Evolutionary conservation across 2,888 invertebrate genomes (phyloP).

Genomic region (Drosophila anomalipes): DNA sequence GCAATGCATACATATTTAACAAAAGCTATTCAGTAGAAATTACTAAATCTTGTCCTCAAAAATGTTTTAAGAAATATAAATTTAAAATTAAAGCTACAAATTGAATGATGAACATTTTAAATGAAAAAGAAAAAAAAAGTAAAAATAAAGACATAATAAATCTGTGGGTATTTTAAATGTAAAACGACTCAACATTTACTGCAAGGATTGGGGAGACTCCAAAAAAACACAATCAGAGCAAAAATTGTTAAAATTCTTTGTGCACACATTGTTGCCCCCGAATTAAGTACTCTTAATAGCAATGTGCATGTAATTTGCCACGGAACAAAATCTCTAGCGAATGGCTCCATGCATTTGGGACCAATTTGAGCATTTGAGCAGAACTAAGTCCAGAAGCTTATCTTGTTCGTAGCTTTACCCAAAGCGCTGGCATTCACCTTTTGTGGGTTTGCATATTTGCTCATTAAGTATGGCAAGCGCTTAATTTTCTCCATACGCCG

Average conservation of each 20-base stretch:
- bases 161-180: neutral
- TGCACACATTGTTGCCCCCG: neutral
- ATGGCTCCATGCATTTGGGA: constrained; percentile 31
- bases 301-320: constrained; percentile 21
- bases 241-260: neutral
- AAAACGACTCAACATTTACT: neutral
- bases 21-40: no score
- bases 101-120: neutral
- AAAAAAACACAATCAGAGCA: neutral
- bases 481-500: constrained; percentile 55
- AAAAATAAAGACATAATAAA: neutral
- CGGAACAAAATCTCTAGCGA: constrained; percentile 16
- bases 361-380: constrained; percentile 25
- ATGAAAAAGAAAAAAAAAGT: neutral
- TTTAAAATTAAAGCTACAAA: neutral
- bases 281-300: constrained; percentile 1
- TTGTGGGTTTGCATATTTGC: constrained; percentile 32
- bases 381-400: constrained; percentile 33
- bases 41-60: neutral
- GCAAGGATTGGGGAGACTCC: neutral
- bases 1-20: neutral
- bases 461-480: constrained; percentile 56
- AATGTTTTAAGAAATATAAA: neutral
- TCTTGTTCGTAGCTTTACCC: constrained; percentile 8
- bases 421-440: constrained; percentile 34